Conservation (phyloP, 2,888 invertebrate species). For the Yponomeuta malinellus region DNA sequence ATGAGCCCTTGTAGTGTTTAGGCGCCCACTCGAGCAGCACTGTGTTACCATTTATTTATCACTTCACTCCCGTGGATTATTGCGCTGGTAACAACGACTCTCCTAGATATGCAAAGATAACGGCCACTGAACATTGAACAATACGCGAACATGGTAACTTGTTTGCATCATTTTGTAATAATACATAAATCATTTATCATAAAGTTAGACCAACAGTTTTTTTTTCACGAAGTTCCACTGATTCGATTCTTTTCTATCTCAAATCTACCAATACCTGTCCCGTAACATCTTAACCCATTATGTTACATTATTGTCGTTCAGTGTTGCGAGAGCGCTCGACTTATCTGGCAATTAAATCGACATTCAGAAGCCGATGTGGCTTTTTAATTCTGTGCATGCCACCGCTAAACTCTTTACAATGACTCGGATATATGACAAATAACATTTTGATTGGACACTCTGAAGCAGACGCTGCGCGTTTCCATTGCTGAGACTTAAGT, state of each 20-base stretch:
- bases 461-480: conserved; percentile 34
- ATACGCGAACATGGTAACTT: background rate
- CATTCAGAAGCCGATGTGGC: conserved; percentile 70
- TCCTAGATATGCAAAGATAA: conserved; percentile 53
- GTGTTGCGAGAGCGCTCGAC: conserved; percentile 58
- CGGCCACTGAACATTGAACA: conserved; percentile 18
- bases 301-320: conserved; percentile 48
- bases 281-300: conserved; percentile 68
- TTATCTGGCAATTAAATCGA: conserved; percentile 75
- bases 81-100: conserved; percentile 54
- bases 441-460: conserved; percentile 70
- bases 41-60: conserved; percentile 63
- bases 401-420: conserved; percentile 67
- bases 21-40: conserved; percentile 64
- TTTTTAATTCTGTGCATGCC: conserved; percentile 64
- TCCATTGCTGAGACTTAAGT: conserved; percentile 21
- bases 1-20: conserved; percentile 68
- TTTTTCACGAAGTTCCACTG: background rate
- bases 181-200: background rate
- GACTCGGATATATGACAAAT: conserved; percentile 71
- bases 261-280: conserved; percentile 52
- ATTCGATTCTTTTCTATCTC: conserved; percentile 31
- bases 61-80: conserved; percentile 53
- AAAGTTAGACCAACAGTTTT: background rate
- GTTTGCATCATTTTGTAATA: background rate